phyloP scores from a whole-genome alignment of 23 tunicate species.

The Ascidia mentula region DNA sequence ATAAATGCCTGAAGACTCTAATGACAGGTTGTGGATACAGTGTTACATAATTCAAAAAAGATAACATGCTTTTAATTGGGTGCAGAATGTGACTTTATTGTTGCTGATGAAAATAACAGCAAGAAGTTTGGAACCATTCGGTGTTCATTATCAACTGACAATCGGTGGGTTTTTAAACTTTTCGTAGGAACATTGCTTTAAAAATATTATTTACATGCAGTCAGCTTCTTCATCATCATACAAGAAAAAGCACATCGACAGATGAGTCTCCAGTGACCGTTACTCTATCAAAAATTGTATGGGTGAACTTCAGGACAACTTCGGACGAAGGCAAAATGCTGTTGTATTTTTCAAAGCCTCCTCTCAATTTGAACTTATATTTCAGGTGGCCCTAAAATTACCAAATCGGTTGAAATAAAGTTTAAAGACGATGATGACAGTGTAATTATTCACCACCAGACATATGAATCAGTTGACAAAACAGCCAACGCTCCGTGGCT shows the following conservation, averaged over 20 bases:
- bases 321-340: not conserved
- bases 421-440: slow-evolving; percentile 53
- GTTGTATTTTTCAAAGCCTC: too few species aligned
- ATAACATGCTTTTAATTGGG: not conserved
- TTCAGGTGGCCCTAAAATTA: not conserved
- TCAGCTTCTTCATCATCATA: not conserved
- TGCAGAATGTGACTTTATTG: not conserved
- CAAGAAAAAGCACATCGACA: not conserved
- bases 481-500: slow-evolving; percentile 37
- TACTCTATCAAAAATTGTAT: not conserved
- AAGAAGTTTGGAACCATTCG: not conserved
- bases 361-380: not conserved
- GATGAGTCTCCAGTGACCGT: not conserved
- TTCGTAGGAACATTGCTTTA: too few species aligned
- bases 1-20: slow-evolving; percentile 37
- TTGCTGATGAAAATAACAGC: not conserved
- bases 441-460: slow-evolving; percentile 21
- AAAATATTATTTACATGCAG: not conserved
- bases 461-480: slow-evolving; percentile 12
- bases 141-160: not conserved
- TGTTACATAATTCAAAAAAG: not conserved
- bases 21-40: slow-evolving; percentile 30
- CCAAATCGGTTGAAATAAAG: slow-evolving; percentile 17
- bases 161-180: not conserved
- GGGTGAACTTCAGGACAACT: not conserved